phyloP scores from a whole-genome alignment of 2,113 vertebrate species.

The Oncorhynchus mykiss region DNA sequence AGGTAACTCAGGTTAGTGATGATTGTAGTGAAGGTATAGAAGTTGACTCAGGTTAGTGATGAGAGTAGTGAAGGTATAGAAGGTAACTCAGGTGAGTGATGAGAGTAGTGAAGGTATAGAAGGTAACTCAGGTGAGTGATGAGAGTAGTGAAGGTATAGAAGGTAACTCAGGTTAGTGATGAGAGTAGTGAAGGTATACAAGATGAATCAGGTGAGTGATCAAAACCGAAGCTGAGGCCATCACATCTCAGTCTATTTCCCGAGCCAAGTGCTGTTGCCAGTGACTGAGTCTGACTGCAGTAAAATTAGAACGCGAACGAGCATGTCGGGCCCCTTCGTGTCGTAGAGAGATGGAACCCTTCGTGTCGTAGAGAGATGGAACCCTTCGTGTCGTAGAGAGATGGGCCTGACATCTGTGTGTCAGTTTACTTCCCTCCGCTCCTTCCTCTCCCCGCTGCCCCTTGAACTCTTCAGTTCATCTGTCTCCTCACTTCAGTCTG shows the following conservation, averaged over 20 bases:
- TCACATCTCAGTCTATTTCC: constrained; percentile 23
- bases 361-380: too few relatives aligned
- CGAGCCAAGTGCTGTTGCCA: constrained; percentile 16
- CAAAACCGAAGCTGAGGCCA: constrained; percentile 30
- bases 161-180: constrained; percentile 16
- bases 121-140: too few relatives aligned
- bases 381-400: constrained; percentile 36
- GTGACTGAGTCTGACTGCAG: constrained; percentile 23
- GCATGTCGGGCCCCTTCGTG: background rate
- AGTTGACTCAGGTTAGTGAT: too few relatives aligned
- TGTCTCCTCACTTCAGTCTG: constrained; percentile 4
- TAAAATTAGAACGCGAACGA: constrained; percentile 35
- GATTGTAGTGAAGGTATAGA: too few relatives aligned
- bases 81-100: too few relatives aligned
- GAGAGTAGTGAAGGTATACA: too few relatives aligned
- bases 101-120: too few relatives aligned
- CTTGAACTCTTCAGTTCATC: background rate
- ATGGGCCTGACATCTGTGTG: constrained; percentile 55
- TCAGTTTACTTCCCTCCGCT: constrained; percentile 36
- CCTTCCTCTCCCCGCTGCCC: background rate
- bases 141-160: too few relatives aligned
- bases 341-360: too few relatives aligned
- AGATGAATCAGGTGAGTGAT: constrained; percentile 16
- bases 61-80: too few relatives aligned
- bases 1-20: too few relatives aligned